Evolutionary conservation across 1,140 invertebrate species (phyloP).

Genomic region (Lepidostoma basale): DNA sequence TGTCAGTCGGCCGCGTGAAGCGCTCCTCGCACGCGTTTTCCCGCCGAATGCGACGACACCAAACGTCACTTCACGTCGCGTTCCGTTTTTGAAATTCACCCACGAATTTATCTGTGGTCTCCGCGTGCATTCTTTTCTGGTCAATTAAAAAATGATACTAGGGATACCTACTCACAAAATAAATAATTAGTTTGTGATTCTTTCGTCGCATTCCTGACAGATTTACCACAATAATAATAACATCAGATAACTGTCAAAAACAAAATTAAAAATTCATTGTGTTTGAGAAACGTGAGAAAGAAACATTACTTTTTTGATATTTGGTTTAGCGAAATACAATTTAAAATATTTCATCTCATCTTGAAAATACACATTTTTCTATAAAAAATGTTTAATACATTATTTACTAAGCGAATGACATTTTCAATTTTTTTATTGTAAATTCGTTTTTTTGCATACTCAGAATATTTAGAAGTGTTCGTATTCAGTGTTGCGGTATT

Average conservation of each 20-base stretch:
- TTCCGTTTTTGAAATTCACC: background rate
- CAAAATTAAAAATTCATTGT: too few relatives aligned
- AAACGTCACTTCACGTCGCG: background rate
- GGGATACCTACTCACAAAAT: too few relatives aligned
- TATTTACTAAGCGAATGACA: background rate
- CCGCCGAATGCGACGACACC: background rate
- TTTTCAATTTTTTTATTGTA: background rate
- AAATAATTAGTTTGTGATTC: too few relatives aligned
- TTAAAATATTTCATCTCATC: too few relatives aligned
- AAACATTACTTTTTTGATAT: too few relatives aligned
- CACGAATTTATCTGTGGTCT: background rate
- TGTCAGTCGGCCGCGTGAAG: background rate
- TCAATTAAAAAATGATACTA: background rate
- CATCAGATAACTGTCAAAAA: too few relatives aligned
- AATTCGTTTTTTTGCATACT: background rate
- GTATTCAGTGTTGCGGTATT: background rate
- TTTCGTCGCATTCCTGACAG: too few relatives aligned
- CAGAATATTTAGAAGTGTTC: background rate
- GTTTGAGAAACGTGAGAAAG: too few relatives aligned
- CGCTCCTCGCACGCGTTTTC: background rate
- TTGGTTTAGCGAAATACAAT: too few relatives aligned
- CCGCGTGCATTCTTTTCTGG: background rate
- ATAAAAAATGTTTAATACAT: constrained; percentile 6
- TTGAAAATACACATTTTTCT: too few relatives aligned
- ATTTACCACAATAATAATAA: too few relatives aligned